phyloP scores from a whole-genome alignment of 2,888 invertebrate genomes.

The Lepidonotus clava region DNA sequence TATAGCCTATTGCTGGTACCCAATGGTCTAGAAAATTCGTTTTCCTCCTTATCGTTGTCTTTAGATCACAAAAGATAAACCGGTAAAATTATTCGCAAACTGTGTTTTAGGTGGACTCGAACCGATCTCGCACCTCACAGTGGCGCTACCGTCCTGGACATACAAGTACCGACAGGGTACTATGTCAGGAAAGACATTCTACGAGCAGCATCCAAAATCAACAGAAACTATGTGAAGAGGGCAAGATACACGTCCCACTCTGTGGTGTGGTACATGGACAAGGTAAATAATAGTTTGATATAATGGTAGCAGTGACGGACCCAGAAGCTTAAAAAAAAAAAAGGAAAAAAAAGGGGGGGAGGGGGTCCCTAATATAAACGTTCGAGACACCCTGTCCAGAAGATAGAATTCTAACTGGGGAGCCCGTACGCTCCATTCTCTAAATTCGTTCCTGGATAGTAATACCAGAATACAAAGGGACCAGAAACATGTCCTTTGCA shows the following conservation, averaged over 20 bases:
- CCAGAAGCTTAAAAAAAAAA: background rate
- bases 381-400: background rate
- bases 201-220: background rate
- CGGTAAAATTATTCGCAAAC: background rate
- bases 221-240: background rate
- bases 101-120: constrained; percentile 57
- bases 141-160: constrained; percentile 55
- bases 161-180: constrained; percentile 61
- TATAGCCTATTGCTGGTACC: too few species aligned
- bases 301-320: constrained; percentile 71
- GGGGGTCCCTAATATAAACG: background rate
- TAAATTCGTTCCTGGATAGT: too few species aligned
- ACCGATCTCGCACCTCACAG: constrained; percentile 57
- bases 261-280: constrained; percentile 61
- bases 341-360: background rate
- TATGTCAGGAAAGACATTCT: constrained; percentile 58
- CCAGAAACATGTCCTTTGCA: too few species aligned
- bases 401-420: background rate
- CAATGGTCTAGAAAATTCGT: background rate
- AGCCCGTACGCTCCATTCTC: too few species aligned
- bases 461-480: too few species aligned
- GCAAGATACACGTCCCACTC: constrained; percentile 55
- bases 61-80: background rate
- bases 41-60: background rate
- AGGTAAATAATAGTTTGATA: constrained; percentile 55